A percentile compares a stretch with the other conserved stretches of the same genome.
Evolutionary conservation across 2,113 vertebrate genomes (phyloP).

Genomic region (Rynchops niger): DNA sequence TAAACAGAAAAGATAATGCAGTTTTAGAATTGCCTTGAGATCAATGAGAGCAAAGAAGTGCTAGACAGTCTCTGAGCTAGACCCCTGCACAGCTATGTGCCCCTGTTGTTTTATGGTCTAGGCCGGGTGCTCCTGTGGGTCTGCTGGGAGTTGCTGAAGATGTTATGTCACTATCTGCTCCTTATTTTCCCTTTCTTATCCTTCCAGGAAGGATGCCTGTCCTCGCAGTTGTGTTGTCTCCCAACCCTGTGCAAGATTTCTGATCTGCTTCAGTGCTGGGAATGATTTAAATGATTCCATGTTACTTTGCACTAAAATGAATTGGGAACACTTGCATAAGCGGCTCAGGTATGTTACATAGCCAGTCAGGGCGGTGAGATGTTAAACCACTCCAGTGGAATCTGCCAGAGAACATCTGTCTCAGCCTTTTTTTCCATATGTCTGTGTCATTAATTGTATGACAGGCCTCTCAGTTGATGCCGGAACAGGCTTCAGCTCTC

Average conservation of each 20-base stretch:
- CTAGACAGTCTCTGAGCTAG: neutral
- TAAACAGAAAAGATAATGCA: neutral
- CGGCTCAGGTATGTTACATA: neutral
- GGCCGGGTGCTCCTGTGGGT: neutral
- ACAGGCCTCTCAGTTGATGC: neutral
- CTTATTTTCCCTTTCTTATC: neutral
- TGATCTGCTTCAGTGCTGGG: neutral
- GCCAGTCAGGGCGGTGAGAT: neutral
- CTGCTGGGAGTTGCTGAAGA: neutral
- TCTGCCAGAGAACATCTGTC: neutral
- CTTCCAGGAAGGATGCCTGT: neutral
- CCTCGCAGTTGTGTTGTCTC: neutral
- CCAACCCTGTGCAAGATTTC: neutral
- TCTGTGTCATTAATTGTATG: neutral
- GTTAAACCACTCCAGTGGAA: neutral
- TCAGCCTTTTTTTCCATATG: neutral
- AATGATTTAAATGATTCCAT: neutral
- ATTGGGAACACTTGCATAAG: neutral
- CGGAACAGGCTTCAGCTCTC: neutral
- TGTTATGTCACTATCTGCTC: neutral
- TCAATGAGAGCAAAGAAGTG: neutral
- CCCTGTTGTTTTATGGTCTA: neutral
- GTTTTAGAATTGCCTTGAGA: neutral
- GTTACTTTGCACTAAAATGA: neutral
- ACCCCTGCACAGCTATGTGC: neutral